Base-by-base conservation (phyloP, 2,113 vertebrate species). In the Abramis brama region DNA sequence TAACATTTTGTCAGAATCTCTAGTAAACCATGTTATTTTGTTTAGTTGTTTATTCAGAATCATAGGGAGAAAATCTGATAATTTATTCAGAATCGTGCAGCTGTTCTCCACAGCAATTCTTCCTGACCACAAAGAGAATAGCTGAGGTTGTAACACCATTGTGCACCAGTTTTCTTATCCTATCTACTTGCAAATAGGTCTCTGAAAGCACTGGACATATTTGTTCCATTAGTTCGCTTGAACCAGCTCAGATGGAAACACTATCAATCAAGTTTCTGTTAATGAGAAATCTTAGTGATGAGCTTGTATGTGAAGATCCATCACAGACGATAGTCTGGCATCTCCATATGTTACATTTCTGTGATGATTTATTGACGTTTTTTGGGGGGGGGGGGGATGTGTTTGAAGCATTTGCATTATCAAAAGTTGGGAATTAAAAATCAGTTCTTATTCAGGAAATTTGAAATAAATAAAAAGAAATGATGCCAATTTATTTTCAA, bases 111-210 rank as follows among this genome's bases (percentile, higher is more conserved):
- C 19, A 33, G 25, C 10, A 19, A 11, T 11, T 78, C 50, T n/a
- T 33, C 15, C 52, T 23, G 75, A 52, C 36, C 21, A 73, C 21
- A 43, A 43, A n/a, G 68, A 23, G 9, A 43, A 73, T 12, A 55
- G 8, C n/a, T 50, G 43, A 2, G 23, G 12, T 9, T 23, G 19
- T 57, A 23, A 47, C 36, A 23, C 68, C 68, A 25, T n/a, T 17
- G 30, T 33, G 36, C 71, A 82, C 85, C 68, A 64, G 78, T 59
- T 52, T 36, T 71, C 13, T 33, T 25, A 15, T 75, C 79, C 21
- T n/a, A 27, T 4, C 17, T 23, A 23, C 55, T 23, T 57, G 15
- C 27, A 68, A 76, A 77, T n/a, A 60, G 77, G 80, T 33, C 23
- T 27, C 71, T 77, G 27, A 60, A 64, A 76, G 15, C 45, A 23